Percentiles rank a stretch among this genome's conserved stretches.
Conservation (phyloP, 64 coral and sea anemone species). For the Orbicella faveolata region DNA sequence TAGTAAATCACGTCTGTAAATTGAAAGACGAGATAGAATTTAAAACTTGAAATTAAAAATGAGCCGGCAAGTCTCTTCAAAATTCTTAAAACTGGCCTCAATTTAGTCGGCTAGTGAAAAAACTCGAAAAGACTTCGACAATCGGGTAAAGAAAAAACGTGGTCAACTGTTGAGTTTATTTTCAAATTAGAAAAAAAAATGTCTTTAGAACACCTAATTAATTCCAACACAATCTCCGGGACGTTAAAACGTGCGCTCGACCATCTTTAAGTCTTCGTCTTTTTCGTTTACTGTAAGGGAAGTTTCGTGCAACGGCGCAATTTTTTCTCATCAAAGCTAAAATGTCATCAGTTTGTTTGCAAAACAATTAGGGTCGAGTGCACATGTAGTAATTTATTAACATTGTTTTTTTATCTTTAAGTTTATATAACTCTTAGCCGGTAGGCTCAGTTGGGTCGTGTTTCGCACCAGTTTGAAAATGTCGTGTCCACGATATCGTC, state of each 20-base stretch:
- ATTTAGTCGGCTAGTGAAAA: too few species aligned
- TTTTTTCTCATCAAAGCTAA: not conserved
- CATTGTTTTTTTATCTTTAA: not conserved
- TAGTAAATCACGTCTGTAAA: too few species aligned
- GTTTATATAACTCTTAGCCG: not conserved
- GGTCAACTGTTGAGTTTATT: not conserved
- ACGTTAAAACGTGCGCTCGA: not conserved
- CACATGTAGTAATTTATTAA: constrained; percentile 40
- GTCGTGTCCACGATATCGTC: not conserved
- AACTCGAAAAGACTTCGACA: too few species aligned
- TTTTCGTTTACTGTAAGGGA: not conserved
- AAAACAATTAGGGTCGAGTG: constrained; percentile 9
- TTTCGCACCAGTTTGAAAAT: not conserved
- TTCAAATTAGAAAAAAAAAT: not conserved
- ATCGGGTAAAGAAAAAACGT: too few species aligned
- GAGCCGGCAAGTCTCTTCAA: too few species aligned
- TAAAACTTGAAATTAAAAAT: too few species aligned
- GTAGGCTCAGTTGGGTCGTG: not conserved
- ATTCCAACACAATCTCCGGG: not conserved
- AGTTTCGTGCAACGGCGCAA: not conserved
- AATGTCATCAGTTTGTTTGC: not conserved
- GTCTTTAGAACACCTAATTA: not conserved
- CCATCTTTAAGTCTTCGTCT: not conserved
- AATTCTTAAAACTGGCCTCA: too few species aligned
- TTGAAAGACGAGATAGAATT: too few species aligned